Evolutionary conservation across 2,888 invertebrate genomes (phyloP), one percentile per base, ranked within the genome.

Genomic region (Octonoba sinensis): DNA sequence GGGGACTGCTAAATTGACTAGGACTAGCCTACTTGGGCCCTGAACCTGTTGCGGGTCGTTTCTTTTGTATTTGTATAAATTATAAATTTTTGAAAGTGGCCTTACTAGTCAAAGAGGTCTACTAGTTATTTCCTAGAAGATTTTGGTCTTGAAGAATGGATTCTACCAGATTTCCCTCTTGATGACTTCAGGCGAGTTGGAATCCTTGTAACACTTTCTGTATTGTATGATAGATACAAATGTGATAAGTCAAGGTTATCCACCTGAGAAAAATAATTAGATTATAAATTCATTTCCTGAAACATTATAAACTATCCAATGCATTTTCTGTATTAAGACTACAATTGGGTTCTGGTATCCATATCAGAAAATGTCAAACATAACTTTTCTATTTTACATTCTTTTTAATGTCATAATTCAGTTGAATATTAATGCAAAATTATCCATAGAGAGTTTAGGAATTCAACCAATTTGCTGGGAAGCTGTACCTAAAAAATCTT

Each of bases 151-250:
- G 86, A 77, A 84, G 65, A 86, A 86, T 85, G 88, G 85, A 73
- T 87, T 85, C 85, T 87, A 82, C 73, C 86, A 83, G 82, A 87
- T 57, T 86, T 86, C 20, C 86, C 85, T 84, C 87, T 87, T 54
- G 86, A 89, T 84, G 88, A 92, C 89, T 90, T 90, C 86, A 89
- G 91, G 89, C 87, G 86, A 83, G 88, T 83, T 13, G 77, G 75
- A 22, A 88, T 87, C 78, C 89, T 92, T 87, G 89, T 89, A 0
- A 90, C 90, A n/a, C 90, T 89, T 64, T 91, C 91, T 46, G 89
- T 90, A 73, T 91, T 91, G 86, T 93, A 93, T 44, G 92, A 91
- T 49, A 93, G 89, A 89, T 93, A 93, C 12, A 93, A 91, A 85
- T 92, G 91, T 0, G 92, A 92, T 59, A 93, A 88, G 87, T 93